phyloP scores from a whole-genome alignment of 1,140 invertebrate genomes.

The Steinernema feltiae region DNA sequence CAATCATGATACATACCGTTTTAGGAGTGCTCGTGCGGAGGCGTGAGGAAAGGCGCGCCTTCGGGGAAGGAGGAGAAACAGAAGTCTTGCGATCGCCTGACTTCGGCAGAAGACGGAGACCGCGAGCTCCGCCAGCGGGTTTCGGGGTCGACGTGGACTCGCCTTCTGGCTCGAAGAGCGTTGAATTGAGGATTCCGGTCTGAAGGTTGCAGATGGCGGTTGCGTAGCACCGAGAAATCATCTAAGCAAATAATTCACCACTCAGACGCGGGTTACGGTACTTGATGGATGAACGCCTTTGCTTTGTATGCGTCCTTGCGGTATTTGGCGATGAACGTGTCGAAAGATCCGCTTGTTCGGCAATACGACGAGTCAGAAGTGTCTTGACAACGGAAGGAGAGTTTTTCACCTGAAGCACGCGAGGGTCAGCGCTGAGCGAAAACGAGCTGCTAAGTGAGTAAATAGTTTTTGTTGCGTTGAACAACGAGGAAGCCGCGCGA shows the following conservation, averaged over 20 bases:
- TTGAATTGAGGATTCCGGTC: conserved; percentile 46
- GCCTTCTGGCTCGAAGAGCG: conserved; percentile 20
- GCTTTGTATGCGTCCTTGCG: conserved; percentile 53
- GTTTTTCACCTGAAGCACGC: conserved; percentile 47
- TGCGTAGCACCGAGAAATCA: conserved; percentile 52
- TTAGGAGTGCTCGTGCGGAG: conserved; percentile 26
- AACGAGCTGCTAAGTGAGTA: not conserved
- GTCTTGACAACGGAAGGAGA: conserved; percentile 52
- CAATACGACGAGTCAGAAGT: conserved; percentile 50
- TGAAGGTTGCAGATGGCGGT: conserved; percentile 51
- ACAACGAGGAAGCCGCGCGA: not conserved
- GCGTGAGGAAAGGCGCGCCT: not conserved
- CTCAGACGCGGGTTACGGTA: conserved; percentile 6
- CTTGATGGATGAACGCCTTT: conserved; percentile 56
- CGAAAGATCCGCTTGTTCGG: conserved; percentile 36
- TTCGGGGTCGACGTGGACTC: not conserved
- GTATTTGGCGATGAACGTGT: conserved; percentile 40
- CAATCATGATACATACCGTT: not conserved
- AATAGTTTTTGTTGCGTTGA: conserved; percentile 4
- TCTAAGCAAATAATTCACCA: conserved; percentile 30
- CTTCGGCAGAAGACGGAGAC: not conserved
- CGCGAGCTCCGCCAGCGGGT: not conserved
- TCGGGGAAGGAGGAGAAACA: not conserved
- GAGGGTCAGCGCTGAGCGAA: not conserved
- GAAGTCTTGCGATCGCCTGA: not conserved